Conservation (phyloP, 2,797 vertebrate species). For the Pseudochromis fuscus region DNA sequence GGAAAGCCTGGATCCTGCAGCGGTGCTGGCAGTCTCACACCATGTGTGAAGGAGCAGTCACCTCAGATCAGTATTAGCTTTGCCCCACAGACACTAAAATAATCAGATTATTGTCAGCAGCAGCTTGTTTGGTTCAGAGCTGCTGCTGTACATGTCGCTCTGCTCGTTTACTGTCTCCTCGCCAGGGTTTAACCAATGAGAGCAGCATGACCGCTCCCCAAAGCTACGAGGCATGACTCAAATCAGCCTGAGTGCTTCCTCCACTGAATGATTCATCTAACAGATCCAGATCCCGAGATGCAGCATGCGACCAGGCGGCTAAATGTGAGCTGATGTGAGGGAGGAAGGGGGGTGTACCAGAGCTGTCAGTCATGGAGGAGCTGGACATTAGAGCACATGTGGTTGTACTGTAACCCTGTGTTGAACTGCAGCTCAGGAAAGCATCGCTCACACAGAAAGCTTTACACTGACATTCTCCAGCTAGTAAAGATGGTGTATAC, state of each 20-base stretch:
- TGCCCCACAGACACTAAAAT: constrained; percentile 23
- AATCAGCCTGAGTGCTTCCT: constrained; percentile 53
- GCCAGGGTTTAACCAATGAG: constrained; percentile 58
- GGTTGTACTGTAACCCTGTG: not conserved
- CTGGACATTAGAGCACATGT: too few species aligned
- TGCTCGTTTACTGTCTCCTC: constrained; percentile 8
- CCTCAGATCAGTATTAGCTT: constrained; percentile 35
- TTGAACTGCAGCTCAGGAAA: too few species aligned
- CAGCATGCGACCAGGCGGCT: constrained; percentile 12
- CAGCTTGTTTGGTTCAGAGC: constrained; percentile 31
- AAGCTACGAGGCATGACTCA: constrained; percentile 54
- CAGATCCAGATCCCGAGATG: constrained; percentile 15
- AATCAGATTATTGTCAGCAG: constrained; percentile 47
- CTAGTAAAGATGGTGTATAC: too few species aligned
- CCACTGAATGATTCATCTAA: constrained; percentile 60
- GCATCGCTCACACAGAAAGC: too few species aligned
- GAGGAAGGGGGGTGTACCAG: not conserved
- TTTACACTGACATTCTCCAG: too few species aligned
- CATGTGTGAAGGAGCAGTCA: constrained; percentile 45
- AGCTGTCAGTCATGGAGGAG: not conserved
- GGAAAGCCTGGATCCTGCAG: constrained; percentile 12
- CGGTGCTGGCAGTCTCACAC: not conserved
- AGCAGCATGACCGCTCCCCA: constrained; percentile 50
- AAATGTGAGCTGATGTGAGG: constrained; percentile 34
- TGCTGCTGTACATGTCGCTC: not conserved